Percentiles rank a stretch among this genome's conserved stretches.
Evolutionary conservation across 1,140 invertebrate genomes (phyloP).

Genomic region (Popillia japonica): DNA sequence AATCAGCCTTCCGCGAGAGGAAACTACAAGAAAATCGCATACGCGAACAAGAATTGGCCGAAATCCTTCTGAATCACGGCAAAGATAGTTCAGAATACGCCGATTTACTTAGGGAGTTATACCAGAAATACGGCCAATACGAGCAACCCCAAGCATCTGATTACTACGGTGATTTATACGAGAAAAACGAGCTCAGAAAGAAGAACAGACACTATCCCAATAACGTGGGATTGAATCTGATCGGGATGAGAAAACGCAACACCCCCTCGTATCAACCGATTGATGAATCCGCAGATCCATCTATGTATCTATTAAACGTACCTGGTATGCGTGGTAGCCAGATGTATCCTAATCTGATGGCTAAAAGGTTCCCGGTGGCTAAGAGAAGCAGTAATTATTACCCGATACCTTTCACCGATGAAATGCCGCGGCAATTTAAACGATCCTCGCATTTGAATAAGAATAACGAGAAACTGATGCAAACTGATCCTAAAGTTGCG

Average conservation of each 20-base stretch:
- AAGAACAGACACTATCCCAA: slow-evolving; percentile 38
- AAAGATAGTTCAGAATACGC: slow-evolving; percentile 10
- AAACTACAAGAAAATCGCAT: not conserved
- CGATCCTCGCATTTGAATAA: slow-evolving; percentile 45
- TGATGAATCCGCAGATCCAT: slow-evolving; percentile 6
- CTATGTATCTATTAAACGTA: slow-evolving; percentile 44
- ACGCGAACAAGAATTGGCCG: not conserved
- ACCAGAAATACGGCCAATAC: not conserved
- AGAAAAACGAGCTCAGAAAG: slow-evolving; percentile 31
- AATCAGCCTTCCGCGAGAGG: not conserved
- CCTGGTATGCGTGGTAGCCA: slow-evolving; percentile 37
- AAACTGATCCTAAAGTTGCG: slow-evolving; percentile 62
- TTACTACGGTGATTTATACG: slow-evolving; percentile 7
- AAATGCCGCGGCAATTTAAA: slow-evolving; percentile 55
- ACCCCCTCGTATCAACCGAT: slow-evolving; percentile 14
- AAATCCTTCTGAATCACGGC: slow-evolving; percentile 2
- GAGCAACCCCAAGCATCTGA: not conserved
- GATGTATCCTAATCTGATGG: slow-evolving; percentile 18
- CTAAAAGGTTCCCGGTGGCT: slow-evolving; percentile 70
- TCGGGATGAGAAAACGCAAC: slow-evolving; percentile 53
- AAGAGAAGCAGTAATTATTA: slow-evolving; percentile 66
- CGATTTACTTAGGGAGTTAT: not conserved
- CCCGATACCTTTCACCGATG: slow-evolving; percentile 41
- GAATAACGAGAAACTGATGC: slow-evolving; percentile 46
- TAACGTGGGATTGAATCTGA: slow-evolving; percentile 48